Conservation (phyloP, 2,797 vertebrate species). For the Pteropus rufus region DNA sequence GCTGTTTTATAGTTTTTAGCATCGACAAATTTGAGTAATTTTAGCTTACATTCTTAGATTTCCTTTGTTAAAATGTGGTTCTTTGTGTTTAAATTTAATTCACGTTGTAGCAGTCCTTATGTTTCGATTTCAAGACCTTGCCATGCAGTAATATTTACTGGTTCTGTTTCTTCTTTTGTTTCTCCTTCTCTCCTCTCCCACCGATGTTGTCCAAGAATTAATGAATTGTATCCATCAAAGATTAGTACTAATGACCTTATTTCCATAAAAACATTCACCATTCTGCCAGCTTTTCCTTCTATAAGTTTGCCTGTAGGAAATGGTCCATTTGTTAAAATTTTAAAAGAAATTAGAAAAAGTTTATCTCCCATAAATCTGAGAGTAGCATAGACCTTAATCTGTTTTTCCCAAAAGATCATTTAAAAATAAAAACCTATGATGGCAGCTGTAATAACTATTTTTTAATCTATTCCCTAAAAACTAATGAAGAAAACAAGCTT, state of each 20-base stretch:
- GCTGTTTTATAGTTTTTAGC: neutral
- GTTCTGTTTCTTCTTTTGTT: constrained; percentile 14
- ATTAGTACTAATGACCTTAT: constrained; percentile 76
- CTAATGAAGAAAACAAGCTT: neutral
- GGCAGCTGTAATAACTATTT: neutral
- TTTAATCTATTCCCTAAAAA: neutral
- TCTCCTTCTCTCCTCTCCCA: neutral
- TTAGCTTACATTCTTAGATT: neutral
- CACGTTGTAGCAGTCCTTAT: neutral
- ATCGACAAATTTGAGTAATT: neutral
- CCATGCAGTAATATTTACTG: neutral
- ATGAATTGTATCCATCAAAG: constrained; percentile 58
- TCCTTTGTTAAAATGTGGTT: neutral
- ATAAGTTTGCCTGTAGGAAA: constrained; percentile 50
- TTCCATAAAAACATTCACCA: constrained; percentile 76
- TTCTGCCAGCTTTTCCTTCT: constrained; percentile 53
- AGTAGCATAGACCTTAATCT: neutral
- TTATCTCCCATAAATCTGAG: constrained; percentile 11
- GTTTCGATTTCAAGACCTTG: neutral
- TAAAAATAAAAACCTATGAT: neutral
- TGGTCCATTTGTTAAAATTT: constrained; percentile 71
- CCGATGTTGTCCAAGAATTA: constrained; percentile 51
- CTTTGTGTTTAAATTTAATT: neutral
- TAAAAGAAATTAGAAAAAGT: constrained; percentile 30
- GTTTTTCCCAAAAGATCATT: neutral